These are phyloP conservation scores for Erebia palarica DNA, from an alignment of 2,888 invertebrate species.

Conservation along the genomic window DNA sequence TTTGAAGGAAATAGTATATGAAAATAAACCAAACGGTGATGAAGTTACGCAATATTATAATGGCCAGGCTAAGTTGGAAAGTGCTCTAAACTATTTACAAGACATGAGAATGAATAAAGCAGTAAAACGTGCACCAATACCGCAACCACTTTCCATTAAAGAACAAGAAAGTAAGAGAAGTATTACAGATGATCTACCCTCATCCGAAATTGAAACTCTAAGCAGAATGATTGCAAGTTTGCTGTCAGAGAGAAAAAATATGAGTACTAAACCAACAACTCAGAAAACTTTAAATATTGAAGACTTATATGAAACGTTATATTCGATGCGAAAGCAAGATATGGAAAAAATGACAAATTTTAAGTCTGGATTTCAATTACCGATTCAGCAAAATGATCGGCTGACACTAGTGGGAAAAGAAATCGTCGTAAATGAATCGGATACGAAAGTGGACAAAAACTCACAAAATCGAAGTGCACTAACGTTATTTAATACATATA, in stretches of 20 bases:
- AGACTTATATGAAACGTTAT: constrained; percentile 8
- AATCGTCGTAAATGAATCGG: not conserved
- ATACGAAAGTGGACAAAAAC: not conserved
- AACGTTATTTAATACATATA: not conserved
- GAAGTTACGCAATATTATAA: constrained; percentile 33
- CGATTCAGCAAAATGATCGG: not conserved
- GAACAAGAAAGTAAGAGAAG: constrained; percentile 32
- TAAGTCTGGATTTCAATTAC: not conserved
- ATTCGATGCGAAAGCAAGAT: constrained; percentile 3
- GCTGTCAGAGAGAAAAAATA: constrained; percentile 9
- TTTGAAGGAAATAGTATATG: constrained; percentile 1
- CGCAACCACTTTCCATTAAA: constrained; percentile 1
- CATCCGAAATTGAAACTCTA: constrained; percentile 23
- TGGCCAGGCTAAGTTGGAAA: constrained; percentile 45
- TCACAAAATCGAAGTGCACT: not conserved
- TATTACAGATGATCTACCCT: constrained; percentile 3
- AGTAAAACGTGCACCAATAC: constrained; percentile 1
- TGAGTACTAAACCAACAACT: constrained; percentile 14
- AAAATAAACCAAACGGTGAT: constrained; percentile 32
- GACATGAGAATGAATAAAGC: constrained; percentile 25
- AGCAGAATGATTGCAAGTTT: constrained; percentile 27
- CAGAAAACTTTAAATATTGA: constrained; percentile 11
- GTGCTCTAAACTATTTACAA: constrained; percentile 48
- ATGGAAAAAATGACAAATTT: not conserved
- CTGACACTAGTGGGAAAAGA: not conserved